phyloP scores from a whole-genome alignment of 2,797 vertebrate species.

The Uromys caudimaculatus region DNA sequence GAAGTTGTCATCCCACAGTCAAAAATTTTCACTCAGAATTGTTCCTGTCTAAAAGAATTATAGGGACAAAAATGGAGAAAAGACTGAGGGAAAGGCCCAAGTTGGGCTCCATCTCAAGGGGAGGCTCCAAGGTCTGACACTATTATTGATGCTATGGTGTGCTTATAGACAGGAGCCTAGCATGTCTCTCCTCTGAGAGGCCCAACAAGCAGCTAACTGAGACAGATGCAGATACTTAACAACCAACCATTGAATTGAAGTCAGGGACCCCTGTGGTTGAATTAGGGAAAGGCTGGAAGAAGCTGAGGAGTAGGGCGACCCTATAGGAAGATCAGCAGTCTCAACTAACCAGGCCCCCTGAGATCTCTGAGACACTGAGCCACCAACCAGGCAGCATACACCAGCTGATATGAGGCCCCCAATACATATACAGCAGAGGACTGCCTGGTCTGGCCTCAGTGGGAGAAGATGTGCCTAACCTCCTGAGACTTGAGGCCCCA shows the following conservation, averaged over 20 bases:
- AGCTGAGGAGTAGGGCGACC: not conserved
- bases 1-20: not conserved
- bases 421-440: not conserved
- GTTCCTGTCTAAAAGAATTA: not conserved
- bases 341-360: not conserved
- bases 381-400: not conserved
- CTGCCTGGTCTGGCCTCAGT: not conserved
- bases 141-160: not conserved
- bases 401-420: not conserved
- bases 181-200: not conserved
- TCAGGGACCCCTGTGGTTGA: not conserved
- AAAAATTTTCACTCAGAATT: not conserved
- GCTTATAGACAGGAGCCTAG: not conserved
- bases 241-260: not conserved
- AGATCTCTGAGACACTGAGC: not conserved
- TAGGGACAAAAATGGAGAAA: not conserved
- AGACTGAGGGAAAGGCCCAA: not conserved
- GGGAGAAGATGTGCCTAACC: not conserved
- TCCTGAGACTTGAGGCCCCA: not conserved
- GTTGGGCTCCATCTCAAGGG: not conserved
- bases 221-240: not conserved
- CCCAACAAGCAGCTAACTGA: not conserved
- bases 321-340: not conserved
- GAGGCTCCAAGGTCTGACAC: not conserved
- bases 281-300: not conserved